Base-by-base conservation (phyloP, 92 coral and sea anemone genomes). In the Paramuricea clavata region DNA sequence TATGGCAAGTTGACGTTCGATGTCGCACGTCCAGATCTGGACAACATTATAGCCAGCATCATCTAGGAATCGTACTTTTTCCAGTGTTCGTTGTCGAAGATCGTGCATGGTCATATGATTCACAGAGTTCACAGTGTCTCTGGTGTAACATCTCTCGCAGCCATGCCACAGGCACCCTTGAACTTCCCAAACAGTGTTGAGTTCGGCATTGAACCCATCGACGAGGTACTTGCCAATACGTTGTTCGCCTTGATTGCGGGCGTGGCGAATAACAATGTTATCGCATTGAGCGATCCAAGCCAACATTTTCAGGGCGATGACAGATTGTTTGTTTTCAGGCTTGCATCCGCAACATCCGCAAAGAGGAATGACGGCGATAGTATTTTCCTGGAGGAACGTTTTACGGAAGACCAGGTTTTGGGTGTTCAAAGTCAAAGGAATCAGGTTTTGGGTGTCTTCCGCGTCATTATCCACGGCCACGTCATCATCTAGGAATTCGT, bases 311-410 rank as follows among this genome's bases (percentile, higher is more conserved):
- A 74, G 34, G 0, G 94, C 93, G 54, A 81, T 4, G 4, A 65
- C 35, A 0, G 94, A 91, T n/a, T 93, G 92, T 25, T 81, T 86
- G 26, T 74, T 75, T 13, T 23, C 6, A 0, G 78, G 75, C n/a
- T n/a, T n/a, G n/a, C n/a, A n/a, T n/a, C n/a, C n/a, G n/a, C 50
- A 13, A 59, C 83, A 89, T 11, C 94, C 91, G 13, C 35, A 81
- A 0, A 79, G 87, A 10, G 96, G 96, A 3, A 87, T 69, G 30
- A 93, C 13, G 15, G 87, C 93, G 49, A 90, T 90, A 0, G 92
- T 81, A 2, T 84, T 74, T 11, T 83, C 49, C 11, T 5, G 10
- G 10, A 70, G 69, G 47, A 21, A 61, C 12, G 6, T 25, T 21
- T 5, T 61, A 12, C 88, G 25, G 42, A 31, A 79, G 6, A 90